Evolutionary conservation across 2,113 vertebrate species (phyloP), one percentile per base, ranked within the genome.

Genomic region (Channa maculata): DNA sequence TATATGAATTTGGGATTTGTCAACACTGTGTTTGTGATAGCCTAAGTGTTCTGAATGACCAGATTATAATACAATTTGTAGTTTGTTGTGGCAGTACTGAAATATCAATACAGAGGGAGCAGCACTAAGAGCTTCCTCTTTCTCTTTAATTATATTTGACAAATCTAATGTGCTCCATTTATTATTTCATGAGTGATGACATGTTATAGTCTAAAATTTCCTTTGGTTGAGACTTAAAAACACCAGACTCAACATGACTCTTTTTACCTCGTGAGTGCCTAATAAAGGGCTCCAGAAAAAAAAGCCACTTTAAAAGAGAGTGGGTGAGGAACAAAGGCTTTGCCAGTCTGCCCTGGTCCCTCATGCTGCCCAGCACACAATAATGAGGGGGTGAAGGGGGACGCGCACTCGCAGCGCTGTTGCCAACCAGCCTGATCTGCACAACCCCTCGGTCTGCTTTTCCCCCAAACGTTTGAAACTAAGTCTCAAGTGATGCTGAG

Each of bases 281-380:
- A 24, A 24, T 52, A 71, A 59, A 36, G 12, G 38, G 6, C 65
- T 38, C 73, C 38, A 71, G 46, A 5, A 13, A 50, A 75, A 50
- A 75, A 54, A 73, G 67, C 36, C 71, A 84, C 74, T 83, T 86
- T 75, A 63, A 71, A 78, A 39, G 70, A 77, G 54, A 76, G 66
- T 68, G 82, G 41, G 65, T 73, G 80, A 82, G 75, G 82, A 91
- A 93, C 91, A 92, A 93, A 93, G 92, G 88, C 85, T 87, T 44
- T 83, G 77, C 77, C 87, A 84, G 85, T 72, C 57, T 84, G 84
- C 86, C 66, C 69, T 62, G 82, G 74, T 84, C 78, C 79, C 83
- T 84, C 77, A 60, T 15, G 75, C 86, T 86, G 86, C 80, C 79
- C 82, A 73, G 82, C 80, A 64, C 84, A 83, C 77, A 85, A 80